Percentiles rank a stretch among this genome's conserved stretches.
Conservation (phyloP, 2,113 vertebrate genomes). For the human region GRCh38 chr1:235844001-235844500, state of each 20-base stretch:
- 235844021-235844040: background rate
- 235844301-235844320: background rate
- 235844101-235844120: background rate
- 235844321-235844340: background rate
- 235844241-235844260: background rate
- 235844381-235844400: background rate
- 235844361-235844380: background rate
- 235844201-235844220: background rate
- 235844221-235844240: background rate
- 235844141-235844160: background rate
- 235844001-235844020: background rate
- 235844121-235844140: background rate
- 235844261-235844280: background rate
- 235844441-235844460: background rate
- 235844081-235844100: background rate
- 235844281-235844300: background rate
- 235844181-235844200: background rate
- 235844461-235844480: background rate
- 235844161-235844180: background rate
- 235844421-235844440: background rate
- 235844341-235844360: background rate
- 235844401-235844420: background rate
- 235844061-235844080: background rate
- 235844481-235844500: background rate
- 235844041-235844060: background rate